Base-by-base conservation (phyloP, 1,140 invertebrate species). In the Drosophila arawakana region DNA sequence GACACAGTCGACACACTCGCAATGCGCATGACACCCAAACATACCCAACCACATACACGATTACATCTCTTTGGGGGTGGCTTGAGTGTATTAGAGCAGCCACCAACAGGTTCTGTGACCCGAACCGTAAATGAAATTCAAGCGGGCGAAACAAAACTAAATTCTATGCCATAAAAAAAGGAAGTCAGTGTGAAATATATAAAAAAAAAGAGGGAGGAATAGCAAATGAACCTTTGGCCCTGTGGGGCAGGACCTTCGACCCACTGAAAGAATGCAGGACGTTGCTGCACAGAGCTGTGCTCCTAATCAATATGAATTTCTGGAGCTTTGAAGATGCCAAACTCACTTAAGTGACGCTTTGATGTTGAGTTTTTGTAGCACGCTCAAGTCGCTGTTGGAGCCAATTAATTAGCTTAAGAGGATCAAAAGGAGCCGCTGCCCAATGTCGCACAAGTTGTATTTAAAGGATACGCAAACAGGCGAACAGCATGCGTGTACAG, bases 251-350 rank as follows among this genome's bases (percentile, higher is more conserved):
- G 13, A 41, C 35, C 13, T 5, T 21, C 11, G 15, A 21, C 9
- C 30, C 13, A 49, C 34, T 8, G 18, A 47, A 62, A 65, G 68
- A 70, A 79, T 83, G 78, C 73, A 76, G 50, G 41, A 8, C 47
- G 63, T 63, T 77, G 43, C 46, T 34, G 25, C 2, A 2, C 1
- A 2, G 6, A 9, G 61, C 90, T 91, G 90, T 7, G 44, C 47
- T 74, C 90, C 90, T 91, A 70, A 63, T 81, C 30, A 25, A 79
- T 74, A 79, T 82, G 83, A 90, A 91, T 91, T 86, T 86, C 90
- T 91, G 77, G 83, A 91, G 90, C 90, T 91, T 91, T 91, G 90
- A 91, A 91, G 90, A 91, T 91, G 90, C 76, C 63, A 76, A 91
- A 75, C 77, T 76, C 90, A 81, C 78, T 90, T 83, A 83, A 76